phyloP scores from a whole-genome alignment of 2,888 invertebrate species.

The Mechanitis messenoides region DNA sequence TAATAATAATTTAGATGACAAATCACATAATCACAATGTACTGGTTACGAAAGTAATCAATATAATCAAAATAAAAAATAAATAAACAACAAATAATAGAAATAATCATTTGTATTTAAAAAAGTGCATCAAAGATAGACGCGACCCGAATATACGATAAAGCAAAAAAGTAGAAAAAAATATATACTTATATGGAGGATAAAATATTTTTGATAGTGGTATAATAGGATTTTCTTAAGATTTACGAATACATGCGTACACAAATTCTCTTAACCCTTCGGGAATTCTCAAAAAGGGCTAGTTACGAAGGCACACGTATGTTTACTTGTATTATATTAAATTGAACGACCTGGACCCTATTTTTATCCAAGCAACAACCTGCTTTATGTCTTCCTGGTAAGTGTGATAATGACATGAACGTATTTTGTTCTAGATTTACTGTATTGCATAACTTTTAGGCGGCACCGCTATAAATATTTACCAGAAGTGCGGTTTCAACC shows the following conservation, averaged over 20 bases:
- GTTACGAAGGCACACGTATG: constrained; percentile 30
- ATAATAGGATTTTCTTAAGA: constrained; percentile 31
- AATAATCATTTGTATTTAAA: too few species aligned
- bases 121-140: too few species aligned
- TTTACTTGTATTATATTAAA: constrained; percentile 26
- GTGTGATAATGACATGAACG: constrained; percentile 16
- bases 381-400: constrained; percentile 5
- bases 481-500: constrained; percentile 34
- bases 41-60: too few species aligned
- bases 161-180: neutral
- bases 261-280: constrained; percentile 34
- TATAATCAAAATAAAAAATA: too few species aligned
- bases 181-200: constrained; percentile 12
- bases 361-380: constrained; percentile 13
- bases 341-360: constrained; percentile 6
- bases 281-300: constrained; percentile 34
- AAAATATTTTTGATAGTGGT: constrained; percentile 19
- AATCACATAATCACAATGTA: too few species aligned
- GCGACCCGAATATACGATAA: neutral
- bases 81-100: too few species aligned
- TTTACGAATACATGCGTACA: constrained; percentile 41
- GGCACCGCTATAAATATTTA: constrained; percentile 41
- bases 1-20: too few species aligned
- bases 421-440: constrained; percentile 14
- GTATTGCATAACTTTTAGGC: constrained; percentile 29